Percentiles rank a stretch among this genome's conserved stretches.
Evolutionary conservation across 1,140 invertebrate genomes (phyloP).

Genomic region (Ceratina japonica): DNA sequence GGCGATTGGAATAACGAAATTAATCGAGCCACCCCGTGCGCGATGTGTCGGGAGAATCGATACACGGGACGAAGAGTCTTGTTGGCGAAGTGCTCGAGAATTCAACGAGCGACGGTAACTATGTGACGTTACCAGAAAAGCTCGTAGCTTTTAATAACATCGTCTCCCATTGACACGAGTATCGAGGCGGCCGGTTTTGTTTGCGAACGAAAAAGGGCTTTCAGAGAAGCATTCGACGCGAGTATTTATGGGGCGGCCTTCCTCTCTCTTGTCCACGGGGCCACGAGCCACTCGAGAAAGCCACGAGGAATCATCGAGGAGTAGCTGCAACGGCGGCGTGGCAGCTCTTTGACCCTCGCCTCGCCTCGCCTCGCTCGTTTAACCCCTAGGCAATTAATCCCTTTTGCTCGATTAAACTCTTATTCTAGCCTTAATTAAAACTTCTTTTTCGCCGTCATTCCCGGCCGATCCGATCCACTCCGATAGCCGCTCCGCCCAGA

Average conservation of each 20-base stretch:
- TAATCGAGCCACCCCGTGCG: not conserved
- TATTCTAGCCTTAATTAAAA: conserved; percentile 74
- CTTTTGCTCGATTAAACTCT: conserved; percentile 72
- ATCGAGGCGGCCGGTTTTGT: conserved; percentile 43
- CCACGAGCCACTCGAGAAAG: conserved; percentile 44
- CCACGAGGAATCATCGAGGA: conserved; percentile 37
- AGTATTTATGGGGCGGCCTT: conserved; percentile 56
- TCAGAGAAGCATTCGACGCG: conserved; percentile 49
- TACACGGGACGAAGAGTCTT: conserved; percentile 22
- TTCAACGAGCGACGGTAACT: not conserved
- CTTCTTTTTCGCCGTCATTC: conserved; percentile 62
- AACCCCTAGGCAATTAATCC: conserved; percentile 70
- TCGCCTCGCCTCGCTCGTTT: conserved; percentile 49
- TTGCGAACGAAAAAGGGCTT: conserved; percentile 53
- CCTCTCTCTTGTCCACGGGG: conserved; percentile 35
- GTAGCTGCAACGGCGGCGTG: conserved; percentile 7
- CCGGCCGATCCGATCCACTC: conserved; percentile 1
- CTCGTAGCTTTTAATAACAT: conserved; percentile 49
- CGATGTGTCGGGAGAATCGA: conserved; percentile 4
- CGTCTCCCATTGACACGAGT: conserved; percentile 38
- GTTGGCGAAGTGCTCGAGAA: conserved; percentile 27
- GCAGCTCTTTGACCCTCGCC: conserved; percentile 59
- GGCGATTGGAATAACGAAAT: not conserved
- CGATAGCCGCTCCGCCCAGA: conserved; percentile 6
- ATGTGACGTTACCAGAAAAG: conserved; percentile 16